These are phyloP conservation scores for Noctua fimbriata DNA, from an alignment of 2,888 invertebrate species.

Conservation along the genomic window DNA sequence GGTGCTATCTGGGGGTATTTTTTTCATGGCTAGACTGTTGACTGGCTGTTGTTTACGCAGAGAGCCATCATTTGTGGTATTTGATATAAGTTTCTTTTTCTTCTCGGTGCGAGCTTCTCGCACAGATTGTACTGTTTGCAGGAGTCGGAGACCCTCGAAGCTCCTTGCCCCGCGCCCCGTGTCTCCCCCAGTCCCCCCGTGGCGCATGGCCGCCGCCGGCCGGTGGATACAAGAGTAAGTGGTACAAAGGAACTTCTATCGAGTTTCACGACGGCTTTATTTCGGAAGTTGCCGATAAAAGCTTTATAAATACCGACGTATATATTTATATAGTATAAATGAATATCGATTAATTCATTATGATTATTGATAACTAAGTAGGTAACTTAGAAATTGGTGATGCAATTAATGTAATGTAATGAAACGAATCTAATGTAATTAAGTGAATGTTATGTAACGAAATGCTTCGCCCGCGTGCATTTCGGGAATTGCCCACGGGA, in stretches of 20 bases:
- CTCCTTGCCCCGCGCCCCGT: no score
- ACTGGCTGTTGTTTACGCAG: neutral
- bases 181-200: no score
- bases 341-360: neutral
- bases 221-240: neutral
- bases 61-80: neutral
- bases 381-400: neutral
- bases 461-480: no score
- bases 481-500: no score
- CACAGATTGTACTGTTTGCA: neutral
- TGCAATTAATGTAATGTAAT: neutral
- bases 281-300: neutral
- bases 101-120: neutral
- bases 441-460: neutral
- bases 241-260: constrained; percentile 13
- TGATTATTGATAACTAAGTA: neutral
- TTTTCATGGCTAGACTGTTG: neutral
- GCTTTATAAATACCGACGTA: neutral
- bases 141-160: neutral
- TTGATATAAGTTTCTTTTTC: constrained; percentile 9
- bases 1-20: neutral
- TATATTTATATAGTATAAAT: neutral
- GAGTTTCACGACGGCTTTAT: neutral
- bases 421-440: no score
- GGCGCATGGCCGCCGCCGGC: fast-evolving